Evolutionary conservation across 2,797 vertebrate species (phyloP).

Genomic region (Arrhamphus sclerolepis): DNA sequence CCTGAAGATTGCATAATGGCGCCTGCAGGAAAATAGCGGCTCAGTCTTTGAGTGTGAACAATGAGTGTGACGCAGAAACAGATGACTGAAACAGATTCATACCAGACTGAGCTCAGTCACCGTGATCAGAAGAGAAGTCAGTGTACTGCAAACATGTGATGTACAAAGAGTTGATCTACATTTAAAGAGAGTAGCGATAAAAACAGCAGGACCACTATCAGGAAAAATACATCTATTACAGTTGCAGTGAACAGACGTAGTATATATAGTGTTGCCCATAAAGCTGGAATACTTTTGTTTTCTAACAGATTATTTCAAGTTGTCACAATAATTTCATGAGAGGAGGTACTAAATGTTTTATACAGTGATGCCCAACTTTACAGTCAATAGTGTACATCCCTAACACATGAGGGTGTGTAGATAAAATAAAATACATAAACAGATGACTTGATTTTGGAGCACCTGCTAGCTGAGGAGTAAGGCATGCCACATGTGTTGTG

Average conservation of each 20-base stretch:
- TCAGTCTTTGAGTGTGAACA: slow-evolving; percentile 11
- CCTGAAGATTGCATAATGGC: slow-evolving; percentile 20
- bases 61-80: slow-evolving; percentile 14
- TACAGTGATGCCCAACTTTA: no score
- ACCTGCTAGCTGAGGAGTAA: not conserved
- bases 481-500: not conserved
- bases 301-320: no score
- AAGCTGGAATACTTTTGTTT: no score
- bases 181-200: not conserved
- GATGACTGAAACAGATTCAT: not conserved
- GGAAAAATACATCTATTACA: slow-evolving; percentile 6
- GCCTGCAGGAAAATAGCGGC: slow-evolving; percentile 38
- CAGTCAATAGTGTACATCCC: not conserved
- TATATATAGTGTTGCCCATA: not conserved
- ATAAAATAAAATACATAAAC: no score
- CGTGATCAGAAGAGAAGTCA: slow-evolving; percentile 16
- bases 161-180: slow-evolving; percentile 1
- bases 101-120: slow-evolving; percentile 17
- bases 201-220: not conserved
- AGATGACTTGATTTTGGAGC: slow-evolving; percentile 8
- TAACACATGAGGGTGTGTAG: not conserved
- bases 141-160: slow-evolving; percentile 19
- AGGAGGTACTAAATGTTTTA: no score
- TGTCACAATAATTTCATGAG: no score
- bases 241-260: slow-evolving; percentile 2